Conservation (phyloP, 1,140 invertebrate genomes). For the Zaprionus inermis region DNA sequence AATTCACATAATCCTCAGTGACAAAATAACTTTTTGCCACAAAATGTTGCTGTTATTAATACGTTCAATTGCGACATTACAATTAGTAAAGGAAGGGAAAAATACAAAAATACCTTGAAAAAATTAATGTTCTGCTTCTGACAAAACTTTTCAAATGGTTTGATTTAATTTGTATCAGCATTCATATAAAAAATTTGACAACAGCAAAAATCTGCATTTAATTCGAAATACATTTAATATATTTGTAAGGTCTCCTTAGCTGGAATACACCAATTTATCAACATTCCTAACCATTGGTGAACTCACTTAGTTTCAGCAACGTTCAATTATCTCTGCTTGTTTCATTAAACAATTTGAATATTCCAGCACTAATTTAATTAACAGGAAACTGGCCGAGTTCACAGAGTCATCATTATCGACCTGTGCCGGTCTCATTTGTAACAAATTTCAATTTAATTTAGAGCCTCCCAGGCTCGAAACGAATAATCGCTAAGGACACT, state of each 20-base stretch:
- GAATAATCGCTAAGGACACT: slow-evolving; percentile 2
- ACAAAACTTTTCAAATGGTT: not conserved
- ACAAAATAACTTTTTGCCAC: not conserved
- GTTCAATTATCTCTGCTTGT: not conserved
- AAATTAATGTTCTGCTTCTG: not conserved
- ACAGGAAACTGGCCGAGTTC: not conserved
- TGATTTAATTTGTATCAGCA: not conserved
- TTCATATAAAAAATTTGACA: too few species aligned
- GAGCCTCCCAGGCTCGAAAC: not conserved
- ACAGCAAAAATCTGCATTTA: too few species aligned
- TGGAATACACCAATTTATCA: not conserved
- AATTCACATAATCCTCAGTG: not conserved
- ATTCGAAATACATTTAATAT: too few species aligned
- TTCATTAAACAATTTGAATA: not conserved
- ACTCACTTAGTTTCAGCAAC: not conserved
- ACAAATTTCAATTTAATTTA: slow-evolving; percentile 25
- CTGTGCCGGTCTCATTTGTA: not conserved
- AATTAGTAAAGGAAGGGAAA: not conserved
- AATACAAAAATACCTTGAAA: not conserved
- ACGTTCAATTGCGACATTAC: not conserved
- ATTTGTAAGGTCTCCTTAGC: not conserved
- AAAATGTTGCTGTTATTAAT: slow-evolving; percentile 5
- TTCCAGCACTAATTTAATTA: not conserved
- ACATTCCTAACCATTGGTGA: not conserved
- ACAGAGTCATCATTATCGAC: not conserved